phyloP scores from a whole-genome alignment of 2,113 vertebrate species.

The Myotis davidii region DNA sequence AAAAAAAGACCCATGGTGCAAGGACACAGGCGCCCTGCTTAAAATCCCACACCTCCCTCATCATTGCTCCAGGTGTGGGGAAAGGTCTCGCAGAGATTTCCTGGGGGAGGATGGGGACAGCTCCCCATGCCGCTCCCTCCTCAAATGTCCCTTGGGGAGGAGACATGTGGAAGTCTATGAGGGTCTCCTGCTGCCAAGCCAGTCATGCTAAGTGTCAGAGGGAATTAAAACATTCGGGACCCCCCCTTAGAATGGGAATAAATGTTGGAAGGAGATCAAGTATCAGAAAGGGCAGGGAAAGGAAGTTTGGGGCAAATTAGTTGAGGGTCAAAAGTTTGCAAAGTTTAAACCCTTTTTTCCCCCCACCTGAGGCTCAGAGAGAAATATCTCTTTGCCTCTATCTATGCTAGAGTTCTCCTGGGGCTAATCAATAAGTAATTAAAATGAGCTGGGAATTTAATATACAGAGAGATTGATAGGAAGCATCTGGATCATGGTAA shows the following conservation, averaged over 20 bases:
- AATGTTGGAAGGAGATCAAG: not conserved
- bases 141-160: not conserved
- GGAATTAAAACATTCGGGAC: not conserved
- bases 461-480: slow-evolving; percentile 17
- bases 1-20: not conserved
- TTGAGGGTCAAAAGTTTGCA: not conserved
- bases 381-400: not conserved
- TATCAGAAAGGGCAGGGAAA: not conserved
- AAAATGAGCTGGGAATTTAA: slow-evolving; percentile 52
- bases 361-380: not conserved
- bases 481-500: not conserved
- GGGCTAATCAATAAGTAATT: slow-evolving; percentile 50
- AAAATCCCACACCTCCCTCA: not conserved
- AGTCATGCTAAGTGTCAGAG: not conserved
- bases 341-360: not conserved
- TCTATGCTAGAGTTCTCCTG: not conserved
- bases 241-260: not conserved
- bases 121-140: not conserved
- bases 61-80: not conserved
- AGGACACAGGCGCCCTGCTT: not conserved
- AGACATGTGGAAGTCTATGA: not conserved
- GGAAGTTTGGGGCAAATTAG: not conserved
- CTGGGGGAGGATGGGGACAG: rapidly evolving
- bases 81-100: not conserved
- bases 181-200: not conserved